These are phyloP conservation scores for Haemorhous mexicanus DNA, from an alignment of 2,113 vertebrate genomes.

Conservation along the genomic window DNA sequence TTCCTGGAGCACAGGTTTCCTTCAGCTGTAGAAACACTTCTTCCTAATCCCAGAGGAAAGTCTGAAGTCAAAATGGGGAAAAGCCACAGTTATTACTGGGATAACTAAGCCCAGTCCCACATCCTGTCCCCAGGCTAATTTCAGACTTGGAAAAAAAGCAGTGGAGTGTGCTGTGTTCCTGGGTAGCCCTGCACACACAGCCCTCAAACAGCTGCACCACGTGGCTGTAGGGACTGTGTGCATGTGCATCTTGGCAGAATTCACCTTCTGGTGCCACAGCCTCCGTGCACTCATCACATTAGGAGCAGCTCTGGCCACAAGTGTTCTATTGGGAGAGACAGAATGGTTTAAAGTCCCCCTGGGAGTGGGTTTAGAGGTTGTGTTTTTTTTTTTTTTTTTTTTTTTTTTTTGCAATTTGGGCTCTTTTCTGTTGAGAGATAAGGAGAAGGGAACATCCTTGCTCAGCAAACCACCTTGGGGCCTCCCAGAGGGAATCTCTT, in stretches of 20 bases:
- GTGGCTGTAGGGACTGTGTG: fast-evolving
- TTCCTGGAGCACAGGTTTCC: neutral
- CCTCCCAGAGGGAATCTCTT: neutral
- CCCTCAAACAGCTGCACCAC: neutral
- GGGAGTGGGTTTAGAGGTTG: too few relatives aligned
- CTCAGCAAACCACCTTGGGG: neutral
- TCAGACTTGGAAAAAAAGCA: neutral
- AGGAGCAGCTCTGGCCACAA: too few relatives aligned
- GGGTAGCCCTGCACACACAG: neutral
- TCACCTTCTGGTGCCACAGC: neutral
- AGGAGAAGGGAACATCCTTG: neutral
- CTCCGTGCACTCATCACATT: too few relatives aligned
- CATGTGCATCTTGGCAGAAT: neutral
- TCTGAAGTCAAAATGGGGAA: neutral
- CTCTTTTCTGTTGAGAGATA: neutral
- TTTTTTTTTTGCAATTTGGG: neutral
- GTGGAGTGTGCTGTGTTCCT: neutral
- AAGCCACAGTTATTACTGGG: neutral
- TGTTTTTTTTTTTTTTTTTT: too few relatives aligned
- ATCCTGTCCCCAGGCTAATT: neutral
- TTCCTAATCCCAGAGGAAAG: neutral
- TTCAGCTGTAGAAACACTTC: neutral
- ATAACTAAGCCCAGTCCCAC: neutral
- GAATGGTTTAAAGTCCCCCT: too few relatives aligned
- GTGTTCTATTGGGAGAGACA: too few relatives aligned